A percentile compares a stretch with the other conserved stretches of the same genome.
Conservation (phyloP, 2,888 invertebrate species). For the Pediacus dermestoides region DNA sequence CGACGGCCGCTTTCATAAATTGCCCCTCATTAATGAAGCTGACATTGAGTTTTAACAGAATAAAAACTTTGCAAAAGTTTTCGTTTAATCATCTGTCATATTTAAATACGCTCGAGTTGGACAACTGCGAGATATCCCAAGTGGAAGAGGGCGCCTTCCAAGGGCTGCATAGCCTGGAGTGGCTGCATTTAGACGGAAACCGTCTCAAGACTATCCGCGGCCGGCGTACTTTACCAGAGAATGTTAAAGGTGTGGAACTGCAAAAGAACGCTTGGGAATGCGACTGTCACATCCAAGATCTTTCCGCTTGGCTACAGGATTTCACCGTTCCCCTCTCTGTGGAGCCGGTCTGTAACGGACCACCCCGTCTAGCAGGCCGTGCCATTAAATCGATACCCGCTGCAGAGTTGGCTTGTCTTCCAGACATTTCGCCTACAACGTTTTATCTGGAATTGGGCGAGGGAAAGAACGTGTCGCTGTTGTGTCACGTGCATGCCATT, state of each 20-base stretch:
- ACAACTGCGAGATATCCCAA: slow-evolving; percentile 72
- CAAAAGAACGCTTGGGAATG: slow-evolving; percentile 88
- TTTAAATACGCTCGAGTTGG: slow-evolving; percentile 77
- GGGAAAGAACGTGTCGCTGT: slow-evolving; percentile 76
- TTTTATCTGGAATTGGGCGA: slow-evolving; percentile 74
- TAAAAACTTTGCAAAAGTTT: slow-evolving; percentile 66
- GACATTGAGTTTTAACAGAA: slow-evolving; percentile 76
- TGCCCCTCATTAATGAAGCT: slow-evolving; percentile 81
- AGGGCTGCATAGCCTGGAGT: slow-evolving; percentile 76
- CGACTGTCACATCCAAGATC: slow-evolving; percentile 75
- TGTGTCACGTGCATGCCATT: slow-evolving; percentile 75
- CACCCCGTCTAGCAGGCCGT: slow-evolving; percentile 63
- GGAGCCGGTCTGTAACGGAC: slow-evolving; percentile 75
- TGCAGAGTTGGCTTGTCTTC: slow-evolving; percentile 76
- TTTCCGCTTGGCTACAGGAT: slow-evolving; percentile 74
- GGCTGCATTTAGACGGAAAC: slow-evolving; percentile 81
- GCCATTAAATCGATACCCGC: slow-evolving; percentile 63
- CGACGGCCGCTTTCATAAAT: slow-evolving; percentile 74
- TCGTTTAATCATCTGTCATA: slow-evolving; percentile 73
- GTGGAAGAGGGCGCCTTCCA: slow-evolving; percentile 79
- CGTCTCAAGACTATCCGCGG: slow-evolving; percentile 70
- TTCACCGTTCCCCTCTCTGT: slow-evolving; percentile 73
- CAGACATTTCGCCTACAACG: slow-evolving; percentile 72
- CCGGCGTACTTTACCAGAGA: slow-evolving; percentile 67
- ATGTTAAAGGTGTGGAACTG: slow-evolving; percentile 67